A percentile compares a stretch with the other conserved stretches of the same genome.
Evolutionary conservation across 2,797 vertebrate genomes (phyloP).

Genomic region (Alca torda): DNA sequence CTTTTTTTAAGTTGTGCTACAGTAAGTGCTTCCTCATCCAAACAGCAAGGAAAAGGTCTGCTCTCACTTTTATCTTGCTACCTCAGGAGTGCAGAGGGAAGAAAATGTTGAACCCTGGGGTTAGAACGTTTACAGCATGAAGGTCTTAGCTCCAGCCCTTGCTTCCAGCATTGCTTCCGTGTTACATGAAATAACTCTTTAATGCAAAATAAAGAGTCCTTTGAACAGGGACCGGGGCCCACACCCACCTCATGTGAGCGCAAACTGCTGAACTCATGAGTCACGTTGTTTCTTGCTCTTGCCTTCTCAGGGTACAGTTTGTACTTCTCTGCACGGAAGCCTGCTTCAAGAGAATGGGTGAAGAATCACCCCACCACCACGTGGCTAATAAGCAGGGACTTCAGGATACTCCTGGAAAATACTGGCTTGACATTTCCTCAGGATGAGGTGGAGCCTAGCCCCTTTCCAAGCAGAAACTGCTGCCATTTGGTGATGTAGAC

Average conservation of each 20-base stretch:
- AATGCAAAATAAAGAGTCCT: slow-evolving; percentile 35
- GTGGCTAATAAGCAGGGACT: not conserved
- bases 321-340: not conserved
- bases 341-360: not conserved
- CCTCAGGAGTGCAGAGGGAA: not conserved
- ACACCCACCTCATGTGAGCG: not conserved
- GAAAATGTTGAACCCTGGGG: not conserved
- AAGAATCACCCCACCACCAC: not conserved
- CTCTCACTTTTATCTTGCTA: not conserved
- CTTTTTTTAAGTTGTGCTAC: not conserved
- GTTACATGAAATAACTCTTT: not conserved
- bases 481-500: not conserved
- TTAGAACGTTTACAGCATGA: not conserved
- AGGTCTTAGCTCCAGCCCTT: not conserved
- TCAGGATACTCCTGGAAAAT: not conserved
- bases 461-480: not conserved
- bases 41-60: not conserved
- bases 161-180: slow-evolving; percentile 1
- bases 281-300: not conserved
- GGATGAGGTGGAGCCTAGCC: not conserved
- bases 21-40: not conserved
- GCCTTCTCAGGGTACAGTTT: not conserved
- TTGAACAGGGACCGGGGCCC: not conserved
- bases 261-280: not conserved
- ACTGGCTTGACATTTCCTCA: not conserved